A percentile compares a stretch with the other conserved stretches of the same genome.
Evolutionary conservation across 1,140 invertebrate genomes (phyloP).

Genomic region (Drosophila suzukii): DNA sequence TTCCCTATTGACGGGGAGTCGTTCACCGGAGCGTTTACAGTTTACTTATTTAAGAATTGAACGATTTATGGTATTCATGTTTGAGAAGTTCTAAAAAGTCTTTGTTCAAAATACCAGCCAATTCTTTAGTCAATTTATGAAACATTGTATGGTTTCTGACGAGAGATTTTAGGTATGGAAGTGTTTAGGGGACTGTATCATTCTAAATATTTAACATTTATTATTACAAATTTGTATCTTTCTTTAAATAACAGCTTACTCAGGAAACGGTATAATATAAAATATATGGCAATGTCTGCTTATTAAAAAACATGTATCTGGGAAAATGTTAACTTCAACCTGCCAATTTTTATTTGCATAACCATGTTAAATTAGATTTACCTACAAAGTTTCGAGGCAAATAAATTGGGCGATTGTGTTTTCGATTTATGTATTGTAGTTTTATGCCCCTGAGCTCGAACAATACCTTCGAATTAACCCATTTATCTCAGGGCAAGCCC

Average conservation of each 20-base stretch:
- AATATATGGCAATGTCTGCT: neutral
- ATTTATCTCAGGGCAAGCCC: neutral
- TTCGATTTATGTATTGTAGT: neutral
- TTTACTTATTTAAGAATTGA: conserved; percentile 5
- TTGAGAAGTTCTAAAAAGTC: neutral
- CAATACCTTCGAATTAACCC: conserved; percentile 5
- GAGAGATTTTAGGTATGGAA: no score
- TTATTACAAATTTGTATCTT: no score
- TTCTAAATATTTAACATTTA: no score
- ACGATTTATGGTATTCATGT: no score
- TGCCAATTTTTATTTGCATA: neutral
- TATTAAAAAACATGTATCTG: neutral
- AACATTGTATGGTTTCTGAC: neutral
- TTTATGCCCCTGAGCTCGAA: neutral
- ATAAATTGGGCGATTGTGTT: neutral
- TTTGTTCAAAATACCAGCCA: neutral
- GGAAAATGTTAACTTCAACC: neutral
- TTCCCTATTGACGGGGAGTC: neutral
- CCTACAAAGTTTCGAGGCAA: neutral
- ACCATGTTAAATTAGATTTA: neutral
- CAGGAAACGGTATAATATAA: no score
- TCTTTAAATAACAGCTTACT: no score
- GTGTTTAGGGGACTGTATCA: no score
- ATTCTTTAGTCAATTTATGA: neutral
- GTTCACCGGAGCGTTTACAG: neutral